phyloP scores from a whole-genome alignment of 2,888 invertebrate species.

The Epinotia nisella region DNA sequence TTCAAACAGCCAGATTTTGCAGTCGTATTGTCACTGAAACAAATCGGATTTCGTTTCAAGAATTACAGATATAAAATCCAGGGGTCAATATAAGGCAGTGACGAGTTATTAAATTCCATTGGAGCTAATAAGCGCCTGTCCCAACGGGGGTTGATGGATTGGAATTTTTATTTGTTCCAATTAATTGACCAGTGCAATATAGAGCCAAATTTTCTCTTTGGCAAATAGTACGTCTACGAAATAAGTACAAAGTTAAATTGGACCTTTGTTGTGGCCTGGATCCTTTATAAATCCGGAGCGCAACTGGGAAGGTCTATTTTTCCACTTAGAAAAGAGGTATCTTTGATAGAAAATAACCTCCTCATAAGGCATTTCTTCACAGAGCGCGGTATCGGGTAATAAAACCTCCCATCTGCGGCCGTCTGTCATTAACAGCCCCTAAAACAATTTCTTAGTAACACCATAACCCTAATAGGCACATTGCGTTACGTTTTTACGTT shows the following conservation, averaged over 20 bases:
- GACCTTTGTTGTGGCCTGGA: conserved; percentile 22
- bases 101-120: not conserved
- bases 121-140: not conserved
- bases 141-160: not conserved
- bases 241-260: conserved; percentile 20
- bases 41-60: no score
- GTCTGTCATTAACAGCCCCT: conserved; percentile 38
- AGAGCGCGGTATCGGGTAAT: conserved; percentile 7
- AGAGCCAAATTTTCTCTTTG: not conserved
- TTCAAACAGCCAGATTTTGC: no score
- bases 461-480: conserved; percentile 34
- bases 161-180: not conserved
- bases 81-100: not conserved
- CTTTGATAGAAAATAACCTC: not conserved
- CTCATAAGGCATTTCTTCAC: not conserved
- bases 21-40: no score
- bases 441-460: conserved; percentile 35
- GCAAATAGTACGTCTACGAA: conserved; percentile 14
- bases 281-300: conserved; percentile 33
- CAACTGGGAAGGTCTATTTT: conserved; percentile 4
- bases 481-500: conserved; percentile 34
- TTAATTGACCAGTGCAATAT: not conserved
- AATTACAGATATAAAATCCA: not conserved
- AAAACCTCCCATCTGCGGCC: conserved; percentile 28
- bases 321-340: not conserved